Evolutionary conservation across 2,797 vertebrate genomes (phyloP), one percentile per base, ranked within the genome.

Genomic region (Pipistrellus kuhlii): DNA sequence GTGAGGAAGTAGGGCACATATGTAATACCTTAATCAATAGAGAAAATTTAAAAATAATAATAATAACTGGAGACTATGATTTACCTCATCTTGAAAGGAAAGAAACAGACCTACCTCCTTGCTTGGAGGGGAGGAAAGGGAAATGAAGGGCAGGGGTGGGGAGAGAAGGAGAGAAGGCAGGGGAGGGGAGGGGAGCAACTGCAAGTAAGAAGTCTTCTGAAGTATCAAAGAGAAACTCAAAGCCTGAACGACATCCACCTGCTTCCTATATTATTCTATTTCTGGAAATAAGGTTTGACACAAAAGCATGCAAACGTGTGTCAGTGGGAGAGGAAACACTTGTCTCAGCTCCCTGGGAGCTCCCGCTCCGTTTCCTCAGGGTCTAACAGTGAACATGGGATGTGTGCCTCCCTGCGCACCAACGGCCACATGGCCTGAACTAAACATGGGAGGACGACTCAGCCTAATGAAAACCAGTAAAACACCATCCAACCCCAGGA

Each of bases 251-350:
- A 62, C 27, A 66, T 35, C 59, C 80, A 73, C 69, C 92, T n/a
- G 44, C 75, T 90, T 90, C 82, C 73, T n/a, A 13, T 11, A 59
- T 68, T 32, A 57, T 55, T 88, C 91, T 77, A 35, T 94, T 81
- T 84, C 91, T 86, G 69, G 64, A 77, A 85, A 72, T 15, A 30
- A 92, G 68, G 71, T 88, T 72, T 84, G 85, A 55, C 78, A 59
- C n/a, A 53, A 72, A 72, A 35, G 35, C 25, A 2, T 15, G 20
- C 21, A 64, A 23, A 55, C 38, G 35, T 4, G 0, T 32, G 38
- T 48, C 55, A 17, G 13, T 38, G 64, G 35, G 38, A 59, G 21
- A 81, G 46, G 51, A 80, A 88, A 85, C 17, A 14, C 48, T n/a
- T 25, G 80, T 35, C 76, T 89, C 48, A 13, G 71, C 57, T 91